Base-by-base conservation (phyloP, 2,797 vertebrate genomes). In the Coccyzus lansbergi region DNA sequence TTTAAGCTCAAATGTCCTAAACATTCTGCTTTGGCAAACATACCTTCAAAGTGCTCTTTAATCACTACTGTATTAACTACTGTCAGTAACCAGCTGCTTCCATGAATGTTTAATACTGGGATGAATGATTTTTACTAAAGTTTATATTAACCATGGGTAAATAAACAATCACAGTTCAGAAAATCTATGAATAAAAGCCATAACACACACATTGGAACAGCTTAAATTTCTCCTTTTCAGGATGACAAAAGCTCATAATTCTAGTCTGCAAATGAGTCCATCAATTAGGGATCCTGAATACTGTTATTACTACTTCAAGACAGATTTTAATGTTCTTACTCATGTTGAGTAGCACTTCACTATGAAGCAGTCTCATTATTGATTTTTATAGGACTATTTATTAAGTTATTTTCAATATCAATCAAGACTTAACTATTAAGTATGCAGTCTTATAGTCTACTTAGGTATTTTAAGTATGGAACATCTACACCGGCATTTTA, bases 1-100 rank as follows among this genome's bases (percentile, higher is more conserved):
- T 92, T 93, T 92, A 86, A 92, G 74, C 38, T 90, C 87, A 94
- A 75, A 90, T 70, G 53, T 90, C 65, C 69, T 88, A 89, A 93
- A 85, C 38, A 88, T 68, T 67, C 38, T 80, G 42, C 51, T 88
- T 89, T 67, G 76, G 90, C 95, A 58, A 94, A 77, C 26, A 38
- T 40, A 67, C 12, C 33, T 93, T 91, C 67, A 91, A 92, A 94
- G 63, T 69, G 15, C 33, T 75, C 42, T 94, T 97, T 90, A 95
- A 94, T 93, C 77, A 90, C 25, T 65, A 49, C 58, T 55, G 6
- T 83, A 85, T 67, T 93, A 95, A 72, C 20, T 6, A 31, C 72
- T 92, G 79, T 72, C 93, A 85, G 56, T 83, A 88, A 58, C 48
- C n/a, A 88, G 58, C 12, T 3, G 0, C 58, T 53, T 56, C 34